Percentiles rank a stretch among this genome's conserved stretches.
phyloP scores from a whole-genome alignment of 2,888 invertebrate species.

The Lasioglossum pauxillum region DNA sequence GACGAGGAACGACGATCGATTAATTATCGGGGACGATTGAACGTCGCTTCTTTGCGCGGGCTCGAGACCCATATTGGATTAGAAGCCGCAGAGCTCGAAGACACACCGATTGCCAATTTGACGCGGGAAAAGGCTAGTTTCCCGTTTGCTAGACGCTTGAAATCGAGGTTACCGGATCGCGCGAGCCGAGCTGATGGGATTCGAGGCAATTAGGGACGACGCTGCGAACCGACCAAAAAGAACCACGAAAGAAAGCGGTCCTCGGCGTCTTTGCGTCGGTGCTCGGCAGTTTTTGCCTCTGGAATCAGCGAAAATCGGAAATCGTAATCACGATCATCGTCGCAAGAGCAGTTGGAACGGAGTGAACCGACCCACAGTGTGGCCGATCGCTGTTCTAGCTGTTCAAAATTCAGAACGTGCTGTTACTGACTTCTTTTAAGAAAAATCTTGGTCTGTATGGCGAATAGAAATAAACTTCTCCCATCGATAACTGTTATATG shows the following conservation, averaged over 20 bases:
- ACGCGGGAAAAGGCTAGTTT: conserved; percentile 20
- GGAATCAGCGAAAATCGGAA: background rate
- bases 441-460: too few relatives aligned
- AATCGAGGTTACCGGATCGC: conserved; percentile 1
- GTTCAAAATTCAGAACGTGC: too few relatives aligned
- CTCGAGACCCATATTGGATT: conserved; percentile 47
- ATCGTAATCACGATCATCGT: background rate
- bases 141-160: background rate
- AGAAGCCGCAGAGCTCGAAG: conserved; percentile 51
- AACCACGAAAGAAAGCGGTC: background rate
- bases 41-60: background rate
- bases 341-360: background rate
- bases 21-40: background rate
- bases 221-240: background rate
- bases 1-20: background rate
- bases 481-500: too few relatives aligned
- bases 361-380: too few relatives aligned
- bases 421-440: too few relatives aligned
- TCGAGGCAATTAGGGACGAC: background rate
- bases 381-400: too few relatives aligned
- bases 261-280: background rate
- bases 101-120: conserved; percentile 43
- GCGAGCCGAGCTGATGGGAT: background rate
- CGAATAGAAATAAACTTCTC: too few relatives aligned
- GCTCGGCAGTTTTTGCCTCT: background rate